Percentiles rank a stretch among this genome's conserved stretches.
phyloP scores from a whole-genome alignment of 2,797 vertebrate genomes.

The Thripadectes ignobilis region DNA sequence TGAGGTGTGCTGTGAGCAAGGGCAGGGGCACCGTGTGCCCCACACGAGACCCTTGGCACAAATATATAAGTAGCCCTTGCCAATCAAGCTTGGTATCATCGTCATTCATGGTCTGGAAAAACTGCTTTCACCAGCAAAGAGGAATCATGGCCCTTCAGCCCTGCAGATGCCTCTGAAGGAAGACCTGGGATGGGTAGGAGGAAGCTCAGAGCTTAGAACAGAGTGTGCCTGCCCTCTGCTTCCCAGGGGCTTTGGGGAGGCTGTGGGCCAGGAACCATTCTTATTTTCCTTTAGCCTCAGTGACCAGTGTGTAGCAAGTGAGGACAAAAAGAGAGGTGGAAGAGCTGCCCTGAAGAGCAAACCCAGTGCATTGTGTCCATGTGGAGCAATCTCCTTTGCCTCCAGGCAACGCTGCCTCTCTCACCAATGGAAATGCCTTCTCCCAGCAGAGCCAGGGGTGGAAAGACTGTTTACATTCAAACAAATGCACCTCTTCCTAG shows the following conservation, averaged over 20 bases:
- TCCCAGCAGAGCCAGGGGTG: neutral
- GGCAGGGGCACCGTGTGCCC: neutral
- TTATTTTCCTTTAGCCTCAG: neutral
- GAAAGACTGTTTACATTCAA: neutral
- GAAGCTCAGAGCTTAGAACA: constrained; percentile 21
- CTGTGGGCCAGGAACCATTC: neutral
- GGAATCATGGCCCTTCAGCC: neutral
- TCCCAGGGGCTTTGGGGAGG: neutral
- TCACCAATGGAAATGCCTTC: neutral
- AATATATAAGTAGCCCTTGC: rapidly evolving
- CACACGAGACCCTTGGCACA: neutral
- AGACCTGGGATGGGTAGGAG: neutral
- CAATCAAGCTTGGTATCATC: neutral
- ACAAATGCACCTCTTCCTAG: neutral
- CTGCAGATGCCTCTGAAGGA: constrained; percentile 31
- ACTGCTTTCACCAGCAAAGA: constrained; percentile 29
- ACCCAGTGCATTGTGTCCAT: rapidly evolving
- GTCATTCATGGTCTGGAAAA: constrained; percentile 13
- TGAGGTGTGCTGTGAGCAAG: neutral
- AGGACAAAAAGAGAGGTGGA: neutral
- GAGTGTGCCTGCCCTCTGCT: neutral
- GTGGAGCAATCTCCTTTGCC: neutral
- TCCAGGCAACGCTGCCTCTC: neutral
- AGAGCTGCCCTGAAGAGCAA: neutral
- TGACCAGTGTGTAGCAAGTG: neutral